Evolutionary conservation across 2,797 vertebrate species (phyloP).

Genomic region (Ispidina lecontei): DNA sequence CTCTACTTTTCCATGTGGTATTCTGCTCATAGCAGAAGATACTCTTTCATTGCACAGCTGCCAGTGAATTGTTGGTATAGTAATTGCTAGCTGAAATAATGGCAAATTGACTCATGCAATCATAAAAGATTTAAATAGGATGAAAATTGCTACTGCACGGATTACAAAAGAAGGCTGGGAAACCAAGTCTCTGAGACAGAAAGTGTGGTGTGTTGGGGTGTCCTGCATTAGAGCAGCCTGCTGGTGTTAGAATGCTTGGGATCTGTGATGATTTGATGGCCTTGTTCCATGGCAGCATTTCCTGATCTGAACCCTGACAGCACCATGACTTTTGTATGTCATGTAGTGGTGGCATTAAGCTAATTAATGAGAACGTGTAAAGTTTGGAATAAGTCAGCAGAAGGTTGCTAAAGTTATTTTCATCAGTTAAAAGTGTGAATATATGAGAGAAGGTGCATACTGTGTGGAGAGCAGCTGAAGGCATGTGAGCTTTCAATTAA

Average conservation of each 20-base stretch:
- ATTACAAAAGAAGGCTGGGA: slow-evolving; percentile 56
- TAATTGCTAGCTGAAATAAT: slow-evolving; percentile 74
- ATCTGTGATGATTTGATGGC: background rate
- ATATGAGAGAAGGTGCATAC: background rate
- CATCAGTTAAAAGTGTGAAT: background rate
- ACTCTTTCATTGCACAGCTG: slow-evolving; percentile 71
- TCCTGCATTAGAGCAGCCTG: background rate
- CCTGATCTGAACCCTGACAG: background rate
- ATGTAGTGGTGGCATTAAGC: background rate
- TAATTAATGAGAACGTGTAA: background rate
- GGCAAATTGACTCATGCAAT: slow-evolving; percentile 69
- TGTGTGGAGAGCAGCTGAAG: background rate
- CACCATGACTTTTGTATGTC: background rate
- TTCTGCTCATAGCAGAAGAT: slow-evolving; percentile 57
- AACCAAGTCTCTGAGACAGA: slow-evolving; percentile 46
- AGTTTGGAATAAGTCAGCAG: background rate
- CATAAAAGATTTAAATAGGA: slow-evolving; percentile 73
- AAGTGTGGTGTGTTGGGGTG: background rate
- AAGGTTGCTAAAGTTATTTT: background rate
- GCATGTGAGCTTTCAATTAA: background rate
- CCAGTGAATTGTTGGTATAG: slow-evolving; percentile 63
- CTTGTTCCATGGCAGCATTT: background rate
- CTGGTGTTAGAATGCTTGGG: background rate
- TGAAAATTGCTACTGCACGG: slow-evolving; percentile 61
- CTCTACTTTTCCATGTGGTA: slow-evolving; percentile 56